Evolutionary conservation across 2,797 vertebrate species (phyloP).

Genomic region (Scarus forsteni): DNA sequence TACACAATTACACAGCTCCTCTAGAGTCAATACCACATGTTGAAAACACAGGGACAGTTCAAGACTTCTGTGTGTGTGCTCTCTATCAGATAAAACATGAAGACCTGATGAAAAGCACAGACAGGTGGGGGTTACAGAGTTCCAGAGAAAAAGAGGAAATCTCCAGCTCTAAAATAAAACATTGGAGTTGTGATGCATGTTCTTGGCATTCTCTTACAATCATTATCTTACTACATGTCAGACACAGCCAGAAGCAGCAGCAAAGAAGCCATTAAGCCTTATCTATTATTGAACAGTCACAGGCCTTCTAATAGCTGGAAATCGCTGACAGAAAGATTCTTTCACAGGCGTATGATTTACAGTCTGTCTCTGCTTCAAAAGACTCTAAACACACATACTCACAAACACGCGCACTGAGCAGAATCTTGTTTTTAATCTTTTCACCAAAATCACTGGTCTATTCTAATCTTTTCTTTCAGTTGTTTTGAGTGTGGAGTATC

Average conservation of each 20-base stretch:
- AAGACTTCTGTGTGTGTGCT: neutral
- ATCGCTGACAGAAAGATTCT: constrained; percentile 75
- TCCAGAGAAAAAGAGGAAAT: constrained; percentile 18
- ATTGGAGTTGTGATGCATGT: constrained; percentile 59
- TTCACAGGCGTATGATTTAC: constrained; percentile 64
- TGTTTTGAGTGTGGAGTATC: constrained; percentile 42
- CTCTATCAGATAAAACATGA: neutral
- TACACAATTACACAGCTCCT: no score
- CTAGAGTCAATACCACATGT: neutral
- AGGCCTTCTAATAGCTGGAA: constrained; percentile 74
- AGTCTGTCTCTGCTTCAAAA: constrained; percentile 38
- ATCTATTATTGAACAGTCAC: constrained; percentile 84
- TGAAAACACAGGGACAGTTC: constrained; percentile 25
- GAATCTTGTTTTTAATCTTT: constrained; percentile 27
- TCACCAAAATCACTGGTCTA: constrained; percentile 32
- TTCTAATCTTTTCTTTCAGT: constrained; percentile 29
- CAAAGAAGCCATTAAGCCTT: constrained; percentile 77
- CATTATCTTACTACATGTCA: constrained; percentile 75
- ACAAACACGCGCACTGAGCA: constrained; percentile 1
- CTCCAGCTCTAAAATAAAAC: constrained; percentile 49
- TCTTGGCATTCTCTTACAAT: constrained; percentile 66
- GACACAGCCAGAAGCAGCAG: constrained; percentile 71
- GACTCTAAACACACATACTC: constrained; percentile 22
- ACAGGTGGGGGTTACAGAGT: constrained; percentile 23
- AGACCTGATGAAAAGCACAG: neutral